Conservation (phyloP, 2,797 vertebrate genomes). For the Centroberyx gerrardi region DNA sequence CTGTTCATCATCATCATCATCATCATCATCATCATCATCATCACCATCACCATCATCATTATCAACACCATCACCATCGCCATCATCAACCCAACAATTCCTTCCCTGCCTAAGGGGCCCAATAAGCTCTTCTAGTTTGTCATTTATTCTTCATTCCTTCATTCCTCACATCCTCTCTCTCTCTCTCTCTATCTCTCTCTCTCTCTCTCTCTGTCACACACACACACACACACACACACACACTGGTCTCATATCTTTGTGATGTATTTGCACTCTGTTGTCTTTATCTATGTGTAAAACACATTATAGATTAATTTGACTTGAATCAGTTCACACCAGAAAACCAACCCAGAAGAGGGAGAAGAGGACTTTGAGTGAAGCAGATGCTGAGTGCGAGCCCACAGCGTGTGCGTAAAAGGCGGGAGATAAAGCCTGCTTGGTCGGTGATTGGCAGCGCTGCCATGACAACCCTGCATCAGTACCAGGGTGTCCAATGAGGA, state of each 20-base stretch:
- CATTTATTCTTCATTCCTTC: no score
- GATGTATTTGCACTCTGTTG: no score
- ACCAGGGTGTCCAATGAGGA: conserved; percentile 93
- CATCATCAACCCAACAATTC: neutral
- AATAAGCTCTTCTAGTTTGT: no score
- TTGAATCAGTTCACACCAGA: neutral
- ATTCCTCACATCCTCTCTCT: no score
- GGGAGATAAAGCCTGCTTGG: conserved; percentile 81
- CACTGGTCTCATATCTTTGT: no score
- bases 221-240: no score
- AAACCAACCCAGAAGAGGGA: neutral
- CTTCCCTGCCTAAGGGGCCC: no score
- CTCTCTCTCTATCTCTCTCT: no score
- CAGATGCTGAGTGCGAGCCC: neutral
- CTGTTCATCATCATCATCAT: neutral
- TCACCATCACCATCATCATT: no score
- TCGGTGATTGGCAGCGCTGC: conserved; percentile 94
- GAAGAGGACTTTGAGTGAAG: conserved; percentile 1
- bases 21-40: neutral
- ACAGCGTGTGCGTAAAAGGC: conserved; percentile 7
- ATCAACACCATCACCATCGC: neutral
- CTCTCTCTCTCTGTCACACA: no score
- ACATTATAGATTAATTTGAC: no score
- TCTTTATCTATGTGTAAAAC: no score
- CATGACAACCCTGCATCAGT: conserved; percentile 92